Conservation (phyloP, 2,797 vertebrate genomes). For the Buphagus erythrorhynchus region DNA sequence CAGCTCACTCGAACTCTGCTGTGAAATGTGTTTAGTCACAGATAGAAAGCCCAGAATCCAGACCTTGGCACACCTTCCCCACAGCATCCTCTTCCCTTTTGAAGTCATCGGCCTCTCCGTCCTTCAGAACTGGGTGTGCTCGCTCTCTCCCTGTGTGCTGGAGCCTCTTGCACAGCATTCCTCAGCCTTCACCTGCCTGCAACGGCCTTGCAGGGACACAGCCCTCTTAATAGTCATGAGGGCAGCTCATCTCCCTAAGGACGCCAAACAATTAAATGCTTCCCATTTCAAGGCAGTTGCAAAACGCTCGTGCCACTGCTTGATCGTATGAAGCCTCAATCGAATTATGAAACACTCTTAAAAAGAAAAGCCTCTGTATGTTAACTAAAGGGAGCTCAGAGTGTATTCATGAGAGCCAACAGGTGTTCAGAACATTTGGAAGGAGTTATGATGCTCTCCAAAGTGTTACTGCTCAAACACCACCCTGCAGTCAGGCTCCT, state of each 20-base stretch:
- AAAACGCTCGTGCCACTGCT: background rate
- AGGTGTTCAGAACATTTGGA: background rate
- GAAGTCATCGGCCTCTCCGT: background rate
- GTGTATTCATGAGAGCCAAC: background rate
- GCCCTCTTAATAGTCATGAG: background rate
- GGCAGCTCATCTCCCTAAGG: slow-evolving; percentile 15
- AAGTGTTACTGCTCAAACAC: background rate
- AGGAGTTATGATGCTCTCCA: background rate
- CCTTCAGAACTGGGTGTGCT: slow-evolving; percentile 7
- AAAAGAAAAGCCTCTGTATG: background rate
- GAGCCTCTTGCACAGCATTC: slow-evolving; percentile 30
- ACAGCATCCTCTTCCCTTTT: slow-evolving; percentile 52
- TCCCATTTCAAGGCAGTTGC: slow-evolving; percentile 15
- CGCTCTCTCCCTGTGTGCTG: background rate
- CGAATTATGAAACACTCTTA: background rate
- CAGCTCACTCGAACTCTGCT: background rate
- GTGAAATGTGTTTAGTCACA: slow-evolving; percentile 50
- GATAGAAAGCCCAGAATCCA: background rate
- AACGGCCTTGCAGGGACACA: background rate
- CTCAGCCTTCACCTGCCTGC: slow-evolving; percentile 24
- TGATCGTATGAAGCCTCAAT: background rate
- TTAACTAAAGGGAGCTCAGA: background rate
- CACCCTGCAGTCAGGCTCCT: background rate
- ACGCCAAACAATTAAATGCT: background rate
- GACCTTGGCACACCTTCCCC: slow-evolving; percentile 41